Percentiles rank a stretch among this genome's conserved stretches.
phyloP scores from a whole-genome alignment of 2,888 invertebrate genomes.

The Meghimatium bilineatum region DNA sequence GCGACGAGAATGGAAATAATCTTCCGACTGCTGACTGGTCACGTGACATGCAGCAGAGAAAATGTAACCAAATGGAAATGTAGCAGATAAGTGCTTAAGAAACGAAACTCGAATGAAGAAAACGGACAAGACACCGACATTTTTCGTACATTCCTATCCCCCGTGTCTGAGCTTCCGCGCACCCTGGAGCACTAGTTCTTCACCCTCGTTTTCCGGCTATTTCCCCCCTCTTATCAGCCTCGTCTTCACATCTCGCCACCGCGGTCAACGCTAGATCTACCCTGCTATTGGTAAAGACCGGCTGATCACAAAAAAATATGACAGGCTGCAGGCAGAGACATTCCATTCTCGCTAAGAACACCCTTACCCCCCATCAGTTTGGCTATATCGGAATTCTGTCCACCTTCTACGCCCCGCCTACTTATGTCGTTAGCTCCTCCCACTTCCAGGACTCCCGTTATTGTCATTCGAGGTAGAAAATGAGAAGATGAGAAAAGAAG shows the following conservation, averaged over 20 bases:
- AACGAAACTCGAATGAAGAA: neutral
- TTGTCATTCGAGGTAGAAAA: constrained; percentile 17
- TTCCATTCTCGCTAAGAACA: neutral
- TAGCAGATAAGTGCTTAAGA: neutral
- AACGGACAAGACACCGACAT: neutral
- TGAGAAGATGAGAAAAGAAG: neutral
- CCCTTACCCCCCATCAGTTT: neutral
- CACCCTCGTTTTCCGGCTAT: neutral
- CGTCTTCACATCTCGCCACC: neutral
- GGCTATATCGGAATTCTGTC: constrained; percentile 28
- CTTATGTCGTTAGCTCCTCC: neutral
- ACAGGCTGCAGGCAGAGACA: neutral
- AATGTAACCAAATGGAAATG: no score
- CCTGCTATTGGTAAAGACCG: constrained; percentile 4
- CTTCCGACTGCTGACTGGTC: no score
- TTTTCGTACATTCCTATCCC: neutral
- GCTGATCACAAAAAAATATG: neutral
- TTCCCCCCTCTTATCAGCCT: neutral
- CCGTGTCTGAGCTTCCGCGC: neutral
- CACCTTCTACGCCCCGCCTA: constrained; percentile 12
- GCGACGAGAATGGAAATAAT: no score
- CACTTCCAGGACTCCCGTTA: neutral
- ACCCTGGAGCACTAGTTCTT: neutral
- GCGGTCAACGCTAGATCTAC: constrained; percentile 9
- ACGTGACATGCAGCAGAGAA: no score